phyloP scores from a whole-genome alignment of 53 echinoderm and acorn worm genomes.

The Stichopus horrens region DNA sequence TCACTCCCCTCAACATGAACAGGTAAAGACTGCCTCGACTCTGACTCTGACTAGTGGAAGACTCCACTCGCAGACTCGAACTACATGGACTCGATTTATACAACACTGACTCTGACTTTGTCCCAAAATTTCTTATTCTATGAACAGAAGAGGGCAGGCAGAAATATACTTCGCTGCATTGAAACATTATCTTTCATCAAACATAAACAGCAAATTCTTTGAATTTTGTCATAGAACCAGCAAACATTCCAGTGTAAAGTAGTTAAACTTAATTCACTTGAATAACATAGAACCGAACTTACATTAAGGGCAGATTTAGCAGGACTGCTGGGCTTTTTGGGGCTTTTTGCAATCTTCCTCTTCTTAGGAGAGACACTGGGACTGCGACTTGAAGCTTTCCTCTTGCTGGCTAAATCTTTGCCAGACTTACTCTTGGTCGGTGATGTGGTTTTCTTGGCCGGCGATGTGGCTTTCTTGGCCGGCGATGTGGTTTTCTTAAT shows the following conservation, averaged over 20 bases:
- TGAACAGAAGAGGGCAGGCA: too few species aligned
- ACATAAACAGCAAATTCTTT: too few species aligned
- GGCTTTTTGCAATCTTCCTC: neutral
- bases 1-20: too few species aligned
- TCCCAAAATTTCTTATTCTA: too few species aligned
- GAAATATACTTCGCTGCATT: too few species aligned
- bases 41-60: too few species aligned
- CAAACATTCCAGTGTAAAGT: neutral
- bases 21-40: too few species aligned
- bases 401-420: neutral
- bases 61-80: too few species aligned
- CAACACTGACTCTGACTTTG: too few species aligned
- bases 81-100: too few species aligned
- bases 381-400: constrained; percentile 8
- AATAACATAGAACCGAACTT: neutral
- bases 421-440: neutral
- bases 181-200: too few species aligned
- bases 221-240: too few species aligned
- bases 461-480: neutral
- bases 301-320: constrained; percentile 11
- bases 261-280: neutral
- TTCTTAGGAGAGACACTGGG: constrained; percentile 15
- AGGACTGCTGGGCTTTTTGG: neutral
- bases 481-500: neutral
- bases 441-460: neutral